Evolutionary conservation across 2,888 invertebrate species (phyloP), one percentile per base, ranked within the genome.

Genomic region (Tanypteryx hageni): DNA sequence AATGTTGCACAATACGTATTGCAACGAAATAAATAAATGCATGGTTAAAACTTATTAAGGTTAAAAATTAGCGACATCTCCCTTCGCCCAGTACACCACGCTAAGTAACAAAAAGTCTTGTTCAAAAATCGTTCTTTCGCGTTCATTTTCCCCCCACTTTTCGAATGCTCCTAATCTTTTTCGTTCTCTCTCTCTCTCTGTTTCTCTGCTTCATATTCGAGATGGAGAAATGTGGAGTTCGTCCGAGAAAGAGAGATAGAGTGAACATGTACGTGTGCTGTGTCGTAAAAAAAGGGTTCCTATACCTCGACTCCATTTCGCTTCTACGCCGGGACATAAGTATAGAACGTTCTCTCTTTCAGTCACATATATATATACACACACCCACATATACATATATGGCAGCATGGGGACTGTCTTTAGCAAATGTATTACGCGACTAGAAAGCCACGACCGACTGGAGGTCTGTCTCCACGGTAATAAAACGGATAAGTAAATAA

Each of bases 401-500:
- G 83, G 57, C 56, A 44, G 56, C 83, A n/a, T 16, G 83, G 56
- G 56, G 56, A 83, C 83, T n/a, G 44, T 44, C 44, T 44, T 44
- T 44, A 44, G 44, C 31, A 82, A 82, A 82, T 27, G 56, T 56
- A 83, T 83, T 83, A 83, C 83, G 57, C 11, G n/a, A 57, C n/a
- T 44, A 83, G 57, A 82, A 83, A 83, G 83, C 83, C 83, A 83
- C 83, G 56, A 27, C 13, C 83, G 83, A 0, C 83, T 44, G 18
- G 18, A 82, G 31, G 44, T 83, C 56, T 83, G 44, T 83, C 1
- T 44, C 44, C 27, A 57, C 18, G 56, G 56, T 83, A 44, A 57
- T 83, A 83, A 83, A 83, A 57, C 57, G 83, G 83, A 83, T 83
- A 83, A 83, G 83, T 83, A 83, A 83, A 83, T 83, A 83, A 83